These are phyloP conservation scores for Hycleus cichorii DNA, from an alignment of 1,140 invertebrate genomes.

Conservation along the genomic window DNA sequence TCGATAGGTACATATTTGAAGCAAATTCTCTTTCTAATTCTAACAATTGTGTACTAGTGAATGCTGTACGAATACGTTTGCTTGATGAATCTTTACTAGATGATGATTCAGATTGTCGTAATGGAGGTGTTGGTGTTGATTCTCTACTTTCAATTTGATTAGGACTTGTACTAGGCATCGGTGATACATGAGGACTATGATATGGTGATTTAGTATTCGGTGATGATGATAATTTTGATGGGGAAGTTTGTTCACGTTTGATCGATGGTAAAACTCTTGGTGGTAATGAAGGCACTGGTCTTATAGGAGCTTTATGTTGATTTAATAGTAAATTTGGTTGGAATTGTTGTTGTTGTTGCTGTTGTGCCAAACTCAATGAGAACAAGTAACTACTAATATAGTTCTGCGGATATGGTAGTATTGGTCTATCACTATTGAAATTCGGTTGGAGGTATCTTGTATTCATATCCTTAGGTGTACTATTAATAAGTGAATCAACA, in stretches of 20 bases:
- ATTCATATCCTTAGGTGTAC: conserved; percentile 48
- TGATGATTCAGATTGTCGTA: conserved; percentile 40
- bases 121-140: conserved; percentile 50
- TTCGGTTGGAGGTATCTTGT: conserved; percentile 33
- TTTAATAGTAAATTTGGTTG: conserved; percentile 18
- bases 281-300: conserved; percentile 31
- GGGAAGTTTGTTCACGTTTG: conserved; percentile 26
- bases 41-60: conserved; percentile 84
- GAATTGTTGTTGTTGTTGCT: conserved; percentile 47
- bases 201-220: background rate
- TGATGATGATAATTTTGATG: conserved; percentile 14
- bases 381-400: conserved; percentile 56
- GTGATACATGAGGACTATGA: conserved; percentile 37
- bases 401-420: conserved; percentile 52
- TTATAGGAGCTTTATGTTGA: conserved; percentile 25
- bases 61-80: conserved; percentile 82
- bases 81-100: conserved; percentile 53
- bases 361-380: conserved; percentile 51
- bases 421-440: conserved; percentile 28
- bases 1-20: conserved; percentile 83
- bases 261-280: conserved; percentile 7
- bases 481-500: conserved; percentile 65
- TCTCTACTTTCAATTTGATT: conserved; percentile 46
- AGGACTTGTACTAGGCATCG: conserved; percentile 40
- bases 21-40: conserved; percentile 89